Evolutionary conservation across 1,140 invertebrate species (phyloP), one percentile per base, ranked within the genome.

Genomic region (Drosophila kohkoa): DNA sequence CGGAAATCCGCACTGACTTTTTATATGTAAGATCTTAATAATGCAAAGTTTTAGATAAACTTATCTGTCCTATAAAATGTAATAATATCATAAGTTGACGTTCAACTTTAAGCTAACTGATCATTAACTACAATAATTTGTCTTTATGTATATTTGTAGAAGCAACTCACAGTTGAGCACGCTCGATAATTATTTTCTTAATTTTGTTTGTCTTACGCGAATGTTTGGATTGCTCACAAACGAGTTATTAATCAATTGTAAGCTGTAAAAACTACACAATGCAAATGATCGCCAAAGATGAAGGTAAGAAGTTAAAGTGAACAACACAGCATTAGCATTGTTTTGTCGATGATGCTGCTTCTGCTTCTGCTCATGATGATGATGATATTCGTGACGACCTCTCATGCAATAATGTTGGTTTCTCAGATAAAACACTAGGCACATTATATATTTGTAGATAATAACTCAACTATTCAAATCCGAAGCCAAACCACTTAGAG

Each of bases 171-270:
- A 43, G 41, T 43, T 6, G 41, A 13, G n/a, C 41, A 43, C 41
- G n/a, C 41, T 13, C 2, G 5, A 13, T 43, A 43, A 43, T 43
- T 13, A 13, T 43, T 43, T 43, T 43, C 11, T 13, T 13, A 43
- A 13, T 43, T 43, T 43, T 43, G 35, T 38, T 43, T 43, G 41
- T 6, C 13, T 49, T 20, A 20, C 8, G 11, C 6, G 0, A 49
- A 7, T 49, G 7, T 20, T 49, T 16, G 46, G 20, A 20, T 49
- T 43, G 3, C 41, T 43, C n/a, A 13, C 5, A 43, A 43, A 43
- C 41, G 41, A 43, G 41, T 43, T 43, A 43, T 43, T 43, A 43
- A 43, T 43, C 35, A 38, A 38, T 38, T 38, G 35, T 38, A 38
- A 38, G 35, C 35, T 43, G 41, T 43, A 43, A 43, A 43, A 43